A percentile compares a stretch with the other conserved stretches of the same genome.
Evolutionary conservation across 2,888 invertebrate species (phyloP).

Genomic region (Dicyrtomina minuta): DNA sequence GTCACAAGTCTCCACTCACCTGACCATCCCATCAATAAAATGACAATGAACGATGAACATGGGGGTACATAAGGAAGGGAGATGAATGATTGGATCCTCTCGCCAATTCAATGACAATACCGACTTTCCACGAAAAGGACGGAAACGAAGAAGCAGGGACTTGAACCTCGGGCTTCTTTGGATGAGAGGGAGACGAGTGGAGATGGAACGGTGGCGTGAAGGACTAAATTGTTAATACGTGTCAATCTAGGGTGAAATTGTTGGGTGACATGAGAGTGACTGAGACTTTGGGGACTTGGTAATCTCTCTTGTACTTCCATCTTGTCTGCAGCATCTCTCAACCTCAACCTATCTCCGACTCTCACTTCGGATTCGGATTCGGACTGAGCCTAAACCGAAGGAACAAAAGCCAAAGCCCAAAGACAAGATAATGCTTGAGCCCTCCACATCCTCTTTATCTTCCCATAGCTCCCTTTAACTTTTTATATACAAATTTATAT

Average conservation of each 20-base stretch:
- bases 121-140: no score
- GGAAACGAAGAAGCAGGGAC: neutral
- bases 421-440: no score
- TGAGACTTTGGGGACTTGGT: constrained; percentile 39
- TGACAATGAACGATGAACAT: neutral
- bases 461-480: no score
- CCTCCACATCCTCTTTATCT: no score
- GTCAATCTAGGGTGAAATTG: constrained; percentile 25
- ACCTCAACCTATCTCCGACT: neutral
- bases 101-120: no score
- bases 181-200: neutral
- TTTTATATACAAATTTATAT: no score
- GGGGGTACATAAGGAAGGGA: neutral
- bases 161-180: no score
- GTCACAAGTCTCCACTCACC: no score
- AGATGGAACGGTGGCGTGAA: constrained; percentile 1
- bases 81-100: no score
- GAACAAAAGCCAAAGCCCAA: no score
- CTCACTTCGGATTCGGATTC: no score
- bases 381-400: no score
- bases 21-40: constrained; percentile 4
- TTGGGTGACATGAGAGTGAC: constrained; percentile 42
- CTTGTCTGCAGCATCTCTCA: constrained; percentile 1
- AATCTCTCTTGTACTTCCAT: constrained; percentile 24
- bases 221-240: constrained; percentile 39